Conservation (phyloP, 1,140 invertebrate species). For the Papilio dardanus region DNA sequence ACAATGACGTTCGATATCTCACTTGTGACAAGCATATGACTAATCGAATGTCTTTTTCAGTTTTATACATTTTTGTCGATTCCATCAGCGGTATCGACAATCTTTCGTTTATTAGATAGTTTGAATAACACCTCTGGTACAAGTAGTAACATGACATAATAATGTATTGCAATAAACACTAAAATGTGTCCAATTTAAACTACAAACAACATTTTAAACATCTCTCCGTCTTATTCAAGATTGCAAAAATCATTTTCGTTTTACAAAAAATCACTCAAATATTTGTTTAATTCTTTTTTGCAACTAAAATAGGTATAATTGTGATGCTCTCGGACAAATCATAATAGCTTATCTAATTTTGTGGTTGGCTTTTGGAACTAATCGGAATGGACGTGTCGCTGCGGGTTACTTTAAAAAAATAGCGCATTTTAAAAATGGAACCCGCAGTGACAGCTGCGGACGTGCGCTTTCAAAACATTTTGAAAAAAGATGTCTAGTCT, state of each 20-base stretch:
- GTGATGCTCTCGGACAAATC: slow-evolving; percentile 46
- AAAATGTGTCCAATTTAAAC: not conserved
- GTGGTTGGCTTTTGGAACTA: slow-evolving; percentile 59
- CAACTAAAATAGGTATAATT: not conserved
- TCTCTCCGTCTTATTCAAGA: not conserved
- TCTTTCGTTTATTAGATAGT: no score
- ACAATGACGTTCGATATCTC: no score
- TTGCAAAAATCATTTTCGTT: not conserved
- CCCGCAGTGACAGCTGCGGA: slow-evolving; percentile 54
- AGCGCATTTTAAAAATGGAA: slow-evolving; percentile 53
- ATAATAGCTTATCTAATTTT: slow-evolving; percentile 58
- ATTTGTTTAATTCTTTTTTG: not conserved
- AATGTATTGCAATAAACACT: not conserved
- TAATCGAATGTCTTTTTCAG: no score
- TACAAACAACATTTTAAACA: not conserved
- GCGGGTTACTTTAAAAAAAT: slow-evolving; percentile 58
- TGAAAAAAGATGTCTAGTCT: not conserved
- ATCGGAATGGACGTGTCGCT: slow-evolving; percentile 66
- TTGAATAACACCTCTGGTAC: no score
- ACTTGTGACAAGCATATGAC: no score
- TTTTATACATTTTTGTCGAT: no score
- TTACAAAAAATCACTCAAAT: not conserved
- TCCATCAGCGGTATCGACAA: no score
- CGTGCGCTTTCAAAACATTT: slow-evolving; percentile 27
- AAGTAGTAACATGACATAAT: no score